A percentile compares a stretch with the other conserved stretches of the same genome.
Evolutionary conservation across 2,888 invertebrate species (phyloP).

Genomic region (Pachycephus smyrnensis): DNA sequence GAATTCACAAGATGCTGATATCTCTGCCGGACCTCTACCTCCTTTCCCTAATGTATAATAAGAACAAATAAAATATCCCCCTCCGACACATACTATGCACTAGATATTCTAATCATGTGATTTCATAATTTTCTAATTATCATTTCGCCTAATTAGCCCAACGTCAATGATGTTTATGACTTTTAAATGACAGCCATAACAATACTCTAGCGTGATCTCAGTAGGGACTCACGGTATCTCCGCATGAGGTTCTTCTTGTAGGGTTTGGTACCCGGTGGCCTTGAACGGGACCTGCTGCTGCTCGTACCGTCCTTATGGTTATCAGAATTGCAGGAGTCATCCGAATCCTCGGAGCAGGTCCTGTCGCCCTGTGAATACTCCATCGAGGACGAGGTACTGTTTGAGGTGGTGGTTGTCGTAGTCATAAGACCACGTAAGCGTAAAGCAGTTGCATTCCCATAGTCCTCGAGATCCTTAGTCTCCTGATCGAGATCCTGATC

Average conservation of each 20-base stretch:
- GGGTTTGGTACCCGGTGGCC: conserved; percentile 69
- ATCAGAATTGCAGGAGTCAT: conserved; percentile 80
- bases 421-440: conserved; percentile 41
- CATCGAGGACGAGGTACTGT: conserved; percentile 51
- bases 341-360: conserved; percentile 83
- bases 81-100: too few species aligned
- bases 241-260: conserved; percentile 95
- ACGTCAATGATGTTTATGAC: too few species aligned
- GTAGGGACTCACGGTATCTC: conserved; percentile 87
- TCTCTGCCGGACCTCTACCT: too few species aligned
- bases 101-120: too few species aligned
- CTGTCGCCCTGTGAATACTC: conserved; percentile 65
- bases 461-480: conserved; percentile 47
- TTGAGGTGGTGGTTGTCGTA: conserved; percentile 25
- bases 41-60: too few species aligned
- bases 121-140: too few species aligned
- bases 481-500: conserved; percentile 57
- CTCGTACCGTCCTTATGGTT: conserved; percentile 72
- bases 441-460: conserved; percentile 64
- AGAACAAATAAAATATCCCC: too few species aligned
- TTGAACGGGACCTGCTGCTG: conserved; percentile 67
- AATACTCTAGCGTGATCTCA: neutral
- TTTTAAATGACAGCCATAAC: too few species aligned
- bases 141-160: too few species aligned
- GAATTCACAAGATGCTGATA: too few species aligned